A percentile compares a stretch with the other conserved stretches of the same genome.
Conservation (phyloP, 2,113 vertebrate species). For the Hippotragus niger region DNA sequence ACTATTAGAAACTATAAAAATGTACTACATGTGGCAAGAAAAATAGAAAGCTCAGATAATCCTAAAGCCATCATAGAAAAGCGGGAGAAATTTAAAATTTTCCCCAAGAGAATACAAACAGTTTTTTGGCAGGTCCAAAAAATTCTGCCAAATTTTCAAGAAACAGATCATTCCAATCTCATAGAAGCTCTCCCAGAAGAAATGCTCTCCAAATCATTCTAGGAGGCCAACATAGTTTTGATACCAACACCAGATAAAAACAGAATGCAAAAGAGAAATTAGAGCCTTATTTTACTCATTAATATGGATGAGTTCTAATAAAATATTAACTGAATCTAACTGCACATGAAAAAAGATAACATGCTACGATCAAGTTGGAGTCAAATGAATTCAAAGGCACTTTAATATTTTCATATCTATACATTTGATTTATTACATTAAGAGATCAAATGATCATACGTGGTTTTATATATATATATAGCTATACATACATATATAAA, state of each 20-base stretch:
- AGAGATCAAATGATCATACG: neutral
- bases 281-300: neutral
- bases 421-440: neutral
- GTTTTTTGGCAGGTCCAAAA: neutral
- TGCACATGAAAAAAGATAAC: neutral
- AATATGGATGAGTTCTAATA: neutral
- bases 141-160: neutral
- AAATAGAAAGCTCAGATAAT: neutral
- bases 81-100: neutral
- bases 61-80: neutral
- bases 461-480: neutral
- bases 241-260: neutral
- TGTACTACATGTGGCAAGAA: neutral
- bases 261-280: neutral
- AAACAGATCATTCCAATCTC: neutral
- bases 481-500: neutral
- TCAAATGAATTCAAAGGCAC: neutral
- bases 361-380: neutral
- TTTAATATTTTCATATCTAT: neutral
- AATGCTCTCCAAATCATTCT: neutral
- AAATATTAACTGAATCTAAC: neutral
- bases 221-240: neutral
- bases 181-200: neutral
- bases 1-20: neutral
- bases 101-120: neutral